A percentile compares a stretch with the other conserved stretches of the same genome.
phyloP scores from a whole-genome alignment of 1,140 invertebrate genomes.

The Scaptomyza pallida region DNA sequence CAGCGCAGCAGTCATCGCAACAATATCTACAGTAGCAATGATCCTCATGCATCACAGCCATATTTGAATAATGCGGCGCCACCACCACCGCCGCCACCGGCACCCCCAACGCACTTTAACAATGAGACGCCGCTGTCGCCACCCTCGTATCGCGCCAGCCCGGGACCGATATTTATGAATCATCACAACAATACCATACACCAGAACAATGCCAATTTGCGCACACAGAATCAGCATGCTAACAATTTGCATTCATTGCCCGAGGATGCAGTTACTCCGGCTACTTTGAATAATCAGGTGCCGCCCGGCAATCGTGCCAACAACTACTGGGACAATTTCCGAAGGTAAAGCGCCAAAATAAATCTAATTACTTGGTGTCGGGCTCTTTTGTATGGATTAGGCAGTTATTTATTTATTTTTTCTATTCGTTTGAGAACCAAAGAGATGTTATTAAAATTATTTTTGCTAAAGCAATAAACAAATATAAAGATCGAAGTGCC shows the following conservation, averaged over 20 bases:
- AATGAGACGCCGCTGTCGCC: constrained; percentile 77
- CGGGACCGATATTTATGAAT: constrained; percentile 82
- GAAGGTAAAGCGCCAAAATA: constrained; percentile 87
- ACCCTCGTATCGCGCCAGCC: constrained; percentile 64
- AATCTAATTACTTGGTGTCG: constrained; percentile 34
- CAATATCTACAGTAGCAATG: constrained; percentile 48
- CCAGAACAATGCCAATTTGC: constrained; percentile 79
- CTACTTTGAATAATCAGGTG: constrained; percentile 93
- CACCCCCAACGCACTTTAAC: constrained; percentile 64
- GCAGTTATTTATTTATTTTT: constrained; percentile 13
- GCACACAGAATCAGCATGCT: constrained; percentile 77
- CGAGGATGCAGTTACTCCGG: constrained; percentile 57
- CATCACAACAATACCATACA: constrained; percentile 83
- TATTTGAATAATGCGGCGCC: constrained; percentile 69
- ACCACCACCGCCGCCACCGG: constrained; percentile 21
- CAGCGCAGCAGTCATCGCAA: constrained; percentile 70
- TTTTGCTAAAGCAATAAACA: constrained; percentile 37
- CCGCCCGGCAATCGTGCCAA: constrained; percentile 93
- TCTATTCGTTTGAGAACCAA: constrained; percentile 35
- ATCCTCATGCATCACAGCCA: constrained; percentile 53
- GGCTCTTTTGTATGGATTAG: constrained; percentile 24
- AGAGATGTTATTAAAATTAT: constrained; percentile 42
- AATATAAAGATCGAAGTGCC: constrained; percentile 21
- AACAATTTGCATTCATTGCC: constrained; percentile 73
- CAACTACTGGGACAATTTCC: constrained; percentile 96